A percentile compares a stretch with the other conserved stretches of the same genome.
Evolutionary conservation across 2,797 vertebrate genomes (phyloP).

Genomic region (Lithobates pipiens): DNA sequence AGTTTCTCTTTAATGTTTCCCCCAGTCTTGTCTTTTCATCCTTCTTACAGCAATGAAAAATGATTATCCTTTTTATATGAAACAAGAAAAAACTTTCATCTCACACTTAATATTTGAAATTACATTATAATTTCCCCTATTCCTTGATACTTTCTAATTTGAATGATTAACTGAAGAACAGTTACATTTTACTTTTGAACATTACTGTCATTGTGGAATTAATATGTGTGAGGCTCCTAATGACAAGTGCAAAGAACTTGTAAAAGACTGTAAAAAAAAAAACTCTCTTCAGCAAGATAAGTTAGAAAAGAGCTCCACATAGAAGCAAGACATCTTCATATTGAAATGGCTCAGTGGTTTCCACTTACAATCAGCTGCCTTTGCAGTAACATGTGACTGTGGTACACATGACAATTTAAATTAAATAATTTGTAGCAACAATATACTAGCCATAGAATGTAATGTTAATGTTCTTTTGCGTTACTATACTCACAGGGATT

Average conservation of each 20-base stretch:
- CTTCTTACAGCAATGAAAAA: slow-evolving; percentile 31
- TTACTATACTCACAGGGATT: too few species aligned
- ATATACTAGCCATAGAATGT: too few species aligned
- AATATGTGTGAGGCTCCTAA: slow-evolving; percentile 72
- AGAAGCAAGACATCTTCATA: too few species aligned
- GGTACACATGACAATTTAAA: too few species aligned
- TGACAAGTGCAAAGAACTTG: slow-evolving; percentile 61
- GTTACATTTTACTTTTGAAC: slow-evolving; percentile 72
- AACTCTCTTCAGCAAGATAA: background rate
- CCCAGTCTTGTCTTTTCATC: background rate
- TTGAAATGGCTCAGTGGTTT: too few species aligned
- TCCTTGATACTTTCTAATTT: slow-evolving; percentile 71
- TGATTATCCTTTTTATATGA: slow-evolving; percentile 21
- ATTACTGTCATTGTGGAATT: slow-evolving; percentile 72
- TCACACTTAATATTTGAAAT: slow-evolving; percentile 68
- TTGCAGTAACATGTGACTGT: too few species aligned
- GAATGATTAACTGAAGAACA: slow-evolving; percentile 75
- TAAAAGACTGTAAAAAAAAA: slow-evolving; percentile 5
- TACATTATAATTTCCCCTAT: slow-evolving; percentile 69
- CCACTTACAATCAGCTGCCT: too few species aligned
- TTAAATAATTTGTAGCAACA: too few species aligned
- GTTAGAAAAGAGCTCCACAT: background rate
- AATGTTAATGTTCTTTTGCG: too few species aligned
- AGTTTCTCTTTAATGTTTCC: slow-evolving; percentile 5
- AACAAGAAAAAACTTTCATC: slow-evolving; percentile 65